These are phyloP conservation scores for Corythoichthys intestinalis DNA, from an alignment of 2,113 vertebrate species.

Conservation along the genomic window DNA sequence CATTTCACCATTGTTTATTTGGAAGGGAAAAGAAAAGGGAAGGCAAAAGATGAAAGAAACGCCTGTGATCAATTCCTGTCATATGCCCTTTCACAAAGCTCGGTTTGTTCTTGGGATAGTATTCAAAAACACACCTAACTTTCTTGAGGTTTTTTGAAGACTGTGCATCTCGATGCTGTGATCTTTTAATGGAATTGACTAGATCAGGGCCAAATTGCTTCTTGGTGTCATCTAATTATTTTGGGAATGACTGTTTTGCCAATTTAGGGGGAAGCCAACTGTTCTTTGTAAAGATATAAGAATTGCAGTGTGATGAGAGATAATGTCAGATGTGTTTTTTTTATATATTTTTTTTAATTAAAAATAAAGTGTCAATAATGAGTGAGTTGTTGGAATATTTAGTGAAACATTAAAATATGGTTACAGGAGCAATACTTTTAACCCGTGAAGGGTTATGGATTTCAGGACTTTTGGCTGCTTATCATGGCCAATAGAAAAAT, in stretches of 20 bases:
- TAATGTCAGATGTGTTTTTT: slow-evolving; percentile 52
- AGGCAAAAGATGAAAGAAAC: slow-evolving; percentile 55
- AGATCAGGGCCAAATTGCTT: slow-evolving; percentile 54
- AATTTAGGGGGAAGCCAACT: slow-evolving; percentile 43
- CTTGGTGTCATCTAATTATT: slow-evolving; percentile 54
- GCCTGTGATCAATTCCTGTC: slow-evolving; percentile 53
- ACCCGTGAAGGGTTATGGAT: no score
- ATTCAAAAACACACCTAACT: slow-evolving; percentile 17
- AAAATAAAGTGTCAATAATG: slow-evolving; percentile 23
- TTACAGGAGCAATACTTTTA: no score
- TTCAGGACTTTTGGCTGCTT: no score
- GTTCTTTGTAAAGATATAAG: background rate
- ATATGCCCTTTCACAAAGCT: slow-evolving; percentile 36
- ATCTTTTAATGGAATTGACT: slow-evolving; percentile 45
- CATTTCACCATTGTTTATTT: slow-evolving; percentile 63
- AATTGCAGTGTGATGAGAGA: slow-evolving; percentile 33
- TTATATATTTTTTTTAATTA: slow-evolving; percentile 54
- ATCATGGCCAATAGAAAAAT: no score
- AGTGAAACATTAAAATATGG: no score
- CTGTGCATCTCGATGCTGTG: background rate
- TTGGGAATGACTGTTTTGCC: slow-evolving; percentile 51
- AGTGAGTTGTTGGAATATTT: no score
- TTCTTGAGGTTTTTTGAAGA: background rate
- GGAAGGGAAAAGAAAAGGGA: slow-evolving; percentile 34
- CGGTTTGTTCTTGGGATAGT: slow-evolving; percentile 29